Evolutionary conservation across 2,797 vertebrate species (phyloP).

Genomic region (Sciaenops ocellatus): DNA sequence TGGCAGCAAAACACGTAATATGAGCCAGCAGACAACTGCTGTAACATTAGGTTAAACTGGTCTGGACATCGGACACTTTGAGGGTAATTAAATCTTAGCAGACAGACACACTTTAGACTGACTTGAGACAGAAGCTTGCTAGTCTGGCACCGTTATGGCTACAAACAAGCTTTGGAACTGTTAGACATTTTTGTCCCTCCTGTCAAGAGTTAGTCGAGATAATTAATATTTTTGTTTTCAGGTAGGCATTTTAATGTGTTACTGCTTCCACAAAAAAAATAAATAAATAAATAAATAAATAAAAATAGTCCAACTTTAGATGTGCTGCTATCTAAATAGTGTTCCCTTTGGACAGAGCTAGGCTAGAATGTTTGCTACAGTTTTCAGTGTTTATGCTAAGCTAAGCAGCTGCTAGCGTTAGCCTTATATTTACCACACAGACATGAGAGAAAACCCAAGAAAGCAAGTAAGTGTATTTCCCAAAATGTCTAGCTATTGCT

Average conservation of each 20-base stretch:
- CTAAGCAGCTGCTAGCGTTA: neutral
- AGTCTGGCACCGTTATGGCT: neutral
- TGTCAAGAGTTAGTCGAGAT: neutral
- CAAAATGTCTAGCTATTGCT: neutral
- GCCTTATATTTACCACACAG: neutral
- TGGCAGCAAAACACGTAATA: conserved; percentile 25
- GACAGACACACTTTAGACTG: neutral
- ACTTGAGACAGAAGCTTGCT: neutral
- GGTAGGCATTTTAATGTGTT: neutral
- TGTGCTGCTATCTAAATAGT: neutral
- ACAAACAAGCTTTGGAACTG: neutral
- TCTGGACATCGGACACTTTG: conserved; percentile 28
- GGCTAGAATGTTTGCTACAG: neutral
- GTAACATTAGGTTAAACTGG: conserved; percentile 41
- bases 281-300: too few relatives aligned
- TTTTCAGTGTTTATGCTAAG: conserved; percentile 2
- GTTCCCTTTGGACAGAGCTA: neutral
- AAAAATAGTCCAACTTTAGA: neutral
- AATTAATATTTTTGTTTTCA: neutral
- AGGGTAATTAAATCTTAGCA: conserved; percentile 36
- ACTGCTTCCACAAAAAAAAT: neutral
- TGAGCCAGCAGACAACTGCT: conserved; percentile 36
- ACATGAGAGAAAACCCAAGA: neutral
- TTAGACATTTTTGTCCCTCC: neutral
- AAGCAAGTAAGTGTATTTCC: neutral